Conservation (phyloP, 2,113 vertebrate species). For the Girardinichthys multiradiatus region DNA sequence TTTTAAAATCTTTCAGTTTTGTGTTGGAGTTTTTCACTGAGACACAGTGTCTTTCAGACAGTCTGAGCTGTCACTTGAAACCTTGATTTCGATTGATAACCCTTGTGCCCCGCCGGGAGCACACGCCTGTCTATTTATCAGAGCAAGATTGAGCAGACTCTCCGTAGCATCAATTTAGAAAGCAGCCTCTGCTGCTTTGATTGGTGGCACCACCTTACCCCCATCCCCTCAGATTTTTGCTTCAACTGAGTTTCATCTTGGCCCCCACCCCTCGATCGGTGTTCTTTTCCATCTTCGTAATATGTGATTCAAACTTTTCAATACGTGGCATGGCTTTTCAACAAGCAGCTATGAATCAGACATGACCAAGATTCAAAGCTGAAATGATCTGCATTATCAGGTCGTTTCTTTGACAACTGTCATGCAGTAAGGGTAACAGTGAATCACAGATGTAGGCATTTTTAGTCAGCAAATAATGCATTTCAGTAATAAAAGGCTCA, state of each 20-base stretch:
- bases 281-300: too few species aligned
- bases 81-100: background rate
- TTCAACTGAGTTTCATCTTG: background rate
- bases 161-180: background rate
- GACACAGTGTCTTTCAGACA: background rate
- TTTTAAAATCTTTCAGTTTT: background rate
- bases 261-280: background rate
- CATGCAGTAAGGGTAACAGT: background rate
- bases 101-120: background rate
- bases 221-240: background rate
- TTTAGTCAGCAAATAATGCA: background rate
- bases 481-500: background rate
- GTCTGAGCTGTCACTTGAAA: conserved; percentile 1
- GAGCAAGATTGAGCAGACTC: background rate
- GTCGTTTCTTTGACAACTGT: background rate
- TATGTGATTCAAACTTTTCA: background rate
- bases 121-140: background rate
- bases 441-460: background rate
- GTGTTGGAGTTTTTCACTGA: background rate
- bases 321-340: background rate
- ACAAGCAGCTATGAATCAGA: background rate
- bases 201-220: background rate
- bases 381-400: background rate
- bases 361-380: too few species aligned
- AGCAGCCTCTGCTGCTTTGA: background rate